phyloP scores from a whole-genome alignment of 2,113 vertebrate species.

The Macaca nemestrina region DNA sequence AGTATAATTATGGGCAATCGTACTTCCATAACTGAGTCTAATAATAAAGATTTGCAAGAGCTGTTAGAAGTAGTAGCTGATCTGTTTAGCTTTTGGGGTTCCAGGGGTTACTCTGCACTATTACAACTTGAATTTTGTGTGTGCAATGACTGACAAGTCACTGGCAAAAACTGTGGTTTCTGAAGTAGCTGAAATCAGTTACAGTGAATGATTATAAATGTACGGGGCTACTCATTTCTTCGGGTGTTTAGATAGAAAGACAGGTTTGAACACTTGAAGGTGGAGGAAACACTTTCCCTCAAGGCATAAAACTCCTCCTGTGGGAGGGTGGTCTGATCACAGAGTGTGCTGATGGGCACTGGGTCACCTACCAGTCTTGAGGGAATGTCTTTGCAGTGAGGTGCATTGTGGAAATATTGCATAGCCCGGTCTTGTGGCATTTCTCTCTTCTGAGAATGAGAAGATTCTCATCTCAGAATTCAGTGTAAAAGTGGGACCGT shows the following conservation, averaged over 20 bases:
- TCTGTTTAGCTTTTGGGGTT: neutral
- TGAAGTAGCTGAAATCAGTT: neutral
- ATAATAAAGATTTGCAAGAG: neutral
- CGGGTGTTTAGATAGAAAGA: neutral
- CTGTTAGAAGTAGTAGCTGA: neutral
- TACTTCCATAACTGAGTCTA: neutral
- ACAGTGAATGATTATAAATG: neutral
- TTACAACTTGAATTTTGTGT: neutral
- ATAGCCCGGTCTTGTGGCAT: neutral
- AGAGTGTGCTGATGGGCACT: neutral
- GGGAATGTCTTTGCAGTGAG: neutral
- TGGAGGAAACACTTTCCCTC: neutral
- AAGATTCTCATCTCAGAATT: neutral
- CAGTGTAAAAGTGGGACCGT: neutral
- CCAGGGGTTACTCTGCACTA: neutral
- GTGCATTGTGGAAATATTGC: neutral
- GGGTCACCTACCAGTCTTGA: neutral
- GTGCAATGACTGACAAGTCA: neutral
- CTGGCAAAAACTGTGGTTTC: neutral
- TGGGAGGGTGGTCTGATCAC: neutral
- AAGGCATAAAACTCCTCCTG: neutral
- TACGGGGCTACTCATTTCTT: neutral
- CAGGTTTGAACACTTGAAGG: neutral
- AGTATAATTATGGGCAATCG: neutral
- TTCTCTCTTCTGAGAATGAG: neutral